These are phyloP conservation scores for Epiblema foenella DNA, from an alignment of 2,888 invertebrate species.

Conservation along the genomic window DNA sequence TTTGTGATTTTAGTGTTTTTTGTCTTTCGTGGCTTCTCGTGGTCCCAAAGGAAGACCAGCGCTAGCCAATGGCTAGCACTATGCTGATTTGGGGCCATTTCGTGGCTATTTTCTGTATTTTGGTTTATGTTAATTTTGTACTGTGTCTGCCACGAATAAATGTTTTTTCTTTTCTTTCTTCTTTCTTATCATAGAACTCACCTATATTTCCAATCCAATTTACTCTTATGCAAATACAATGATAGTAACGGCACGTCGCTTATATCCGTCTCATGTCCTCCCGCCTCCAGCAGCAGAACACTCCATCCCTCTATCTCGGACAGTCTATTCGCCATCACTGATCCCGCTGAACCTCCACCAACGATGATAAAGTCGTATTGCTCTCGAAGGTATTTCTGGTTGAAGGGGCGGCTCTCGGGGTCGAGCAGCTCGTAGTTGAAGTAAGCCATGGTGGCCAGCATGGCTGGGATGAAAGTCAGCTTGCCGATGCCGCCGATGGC, in stretches of 20 bases:
- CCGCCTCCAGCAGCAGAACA: slow-evolving; percentile 92
- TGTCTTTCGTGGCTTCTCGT: no score
- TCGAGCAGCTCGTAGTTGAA: slow-evolving; percentile 94
- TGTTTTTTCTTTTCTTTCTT: no score
- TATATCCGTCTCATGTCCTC: slow-evolving; percentile 94
- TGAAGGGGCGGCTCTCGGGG: slow-evolving; percentile 92
- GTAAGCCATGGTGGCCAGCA: slow-evolving; percentile 91
- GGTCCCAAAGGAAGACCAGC: no score
- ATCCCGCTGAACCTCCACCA: slow-evolving; percentile 94
- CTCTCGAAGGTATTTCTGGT: slow-evolving; percentile 85
- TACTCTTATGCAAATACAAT: slow-evolving; percentile 94
- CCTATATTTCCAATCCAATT: slow-evolving; percentile 96
- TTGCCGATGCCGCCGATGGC: slow-evolving; percentile 89
- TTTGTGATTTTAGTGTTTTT: no score
- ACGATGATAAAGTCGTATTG: slow-evolving; percentile 94
- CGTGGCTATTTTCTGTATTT: no score
- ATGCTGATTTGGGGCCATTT: no score
- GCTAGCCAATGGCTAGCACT: no score
- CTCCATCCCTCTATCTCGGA: slow-evolving; percentile 92
- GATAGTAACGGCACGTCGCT: slow-evolving; percentile 95
- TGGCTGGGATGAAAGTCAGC: slow-evolving; percentile 89
- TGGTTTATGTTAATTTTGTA: no score
- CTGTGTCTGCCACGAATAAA: no score
- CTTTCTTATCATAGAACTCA: slow-evolving; percentile 60
- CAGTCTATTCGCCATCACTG: slow-evolving; percentile 92